phyloP scores from a whole-genome alignment of 2,113 vertebrate genomes.

The Gallinago paraguaiae region DNA sequence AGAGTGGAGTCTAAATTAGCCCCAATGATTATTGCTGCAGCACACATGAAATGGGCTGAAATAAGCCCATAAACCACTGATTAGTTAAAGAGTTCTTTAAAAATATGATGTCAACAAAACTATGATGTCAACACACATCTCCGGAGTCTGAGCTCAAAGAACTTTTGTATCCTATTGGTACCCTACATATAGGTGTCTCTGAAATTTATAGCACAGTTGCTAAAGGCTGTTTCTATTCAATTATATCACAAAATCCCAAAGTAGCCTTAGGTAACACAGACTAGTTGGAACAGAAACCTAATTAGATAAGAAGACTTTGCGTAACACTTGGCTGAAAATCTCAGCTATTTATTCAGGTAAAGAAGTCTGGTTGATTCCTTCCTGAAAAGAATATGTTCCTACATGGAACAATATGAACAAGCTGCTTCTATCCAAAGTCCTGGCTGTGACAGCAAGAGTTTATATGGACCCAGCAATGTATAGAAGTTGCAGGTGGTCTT shows the following conservation, averaged over 20 bases:
- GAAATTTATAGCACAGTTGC: neutral
- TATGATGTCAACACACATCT: neutral
- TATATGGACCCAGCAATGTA: neutral
- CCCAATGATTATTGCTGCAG: neutral
- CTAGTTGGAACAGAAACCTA: neutral
- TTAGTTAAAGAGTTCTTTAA: neutral
- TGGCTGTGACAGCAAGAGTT: neutral
- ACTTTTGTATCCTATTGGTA: neutral
- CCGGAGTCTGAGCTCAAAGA: neutral
- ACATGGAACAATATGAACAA: neutral
- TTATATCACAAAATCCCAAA: neutral
- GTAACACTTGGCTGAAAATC: neutral
- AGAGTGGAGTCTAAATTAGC: neutral
- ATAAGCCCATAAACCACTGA: neutral
- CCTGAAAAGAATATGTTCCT: neutral
- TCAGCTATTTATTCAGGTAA: neutral
- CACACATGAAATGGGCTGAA: neutral
- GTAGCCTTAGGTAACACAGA: neutral
- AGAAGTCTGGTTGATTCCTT: neutral
- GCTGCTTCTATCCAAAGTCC: neutral
- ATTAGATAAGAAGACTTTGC: neutral
- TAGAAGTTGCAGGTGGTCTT: neutral
- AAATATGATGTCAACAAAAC: neutral
- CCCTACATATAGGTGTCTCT: neutral
- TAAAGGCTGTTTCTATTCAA: neutral